Base-by-base conservation (phyloP, 2,113 vertebrate genomes). In the Planiliza haematocheilus region DNA sequence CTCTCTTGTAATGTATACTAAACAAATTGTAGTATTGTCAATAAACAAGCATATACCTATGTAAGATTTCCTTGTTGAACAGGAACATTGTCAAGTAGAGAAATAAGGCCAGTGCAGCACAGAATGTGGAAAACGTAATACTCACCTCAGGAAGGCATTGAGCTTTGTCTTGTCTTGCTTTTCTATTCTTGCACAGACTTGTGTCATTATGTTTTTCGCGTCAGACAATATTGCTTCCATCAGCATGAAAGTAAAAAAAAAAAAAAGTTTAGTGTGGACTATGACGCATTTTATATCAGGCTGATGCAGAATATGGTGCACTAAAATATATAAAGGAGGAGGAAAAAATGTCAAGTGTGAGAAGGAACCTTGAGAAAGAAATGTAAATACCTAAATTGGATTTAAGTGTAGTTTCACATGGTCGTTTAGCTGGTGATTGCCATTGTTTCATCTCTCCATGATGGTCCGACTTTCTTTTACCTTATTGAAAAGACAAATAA, bases 361-460 rank as follows among this genome's bases (percentile, higher is more conserved):
- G 5, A 30, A 30, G 2, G 24, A 30, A 30, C 24, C 2, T 2
- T 3, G 24, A 60, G 2, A 0, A 21, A 45, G 12, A 59, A 11
- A 58, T 58, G 18, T 37, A 63, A 64, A 48, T 81, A 76, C 79
- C 66, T 36, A 1, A 0, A n/a, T n/a, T n/a, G n/a, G n/a, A n/a
- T n/a, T n/a, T n/a, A n/a, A n/a, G n/a, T n/a, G 4, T 0, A n/a
- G 24, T 3, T 7, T 37, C 36, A 50, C 2, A 1, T 37, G 5
- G 36, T 42, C 3, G 30, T 70, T 60, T 75, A 1, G 21, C 1
- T 56, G 55, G 10, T 24, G 48, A 8, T 2, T 65, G 20, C 1
- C 7, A 8, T 4, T 43, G 20, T 8, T 75, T 16, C 20, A 49
- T n/a, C 24, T 71, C 10, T 0, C 4, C 51, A 8, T 13, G 64